Conservation (phyloP, 1,140 invertebrate genomes). For the Gonioctena quinquepunctata region DNA sequence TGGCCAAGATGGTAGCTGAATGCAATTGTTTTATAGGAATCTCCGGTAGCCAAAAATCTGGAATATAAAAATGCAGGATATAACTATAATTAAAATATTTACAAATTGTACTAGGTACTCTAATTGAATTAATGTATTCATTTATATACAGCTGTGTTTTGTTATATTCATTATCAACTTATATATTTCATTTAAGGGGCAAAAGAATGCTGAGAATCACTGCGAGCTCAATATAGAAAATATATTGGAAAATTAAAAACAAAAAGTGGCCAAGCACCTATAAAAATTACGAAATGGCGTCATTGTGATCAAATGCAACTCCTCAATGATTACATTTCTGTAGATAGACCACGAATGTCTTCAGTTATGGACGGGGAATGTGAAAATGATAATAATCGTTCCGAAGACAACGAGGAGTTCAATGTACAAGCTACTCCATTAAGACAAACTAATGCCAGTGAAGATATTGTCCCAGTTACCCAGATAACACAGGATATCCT, state of each 20-base stretch:
- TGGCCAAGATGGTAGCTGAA: conserved; percentile 13
- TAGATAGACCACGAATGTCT: not conserved
- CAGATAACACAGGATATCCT: no score
- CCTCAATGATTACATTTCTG: not conserved
- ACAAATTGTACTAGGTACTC: not conserved
- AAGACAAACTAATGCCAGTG: no score
- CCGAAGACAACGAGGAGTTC: no score
- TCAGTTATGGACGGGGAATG: not conserved
- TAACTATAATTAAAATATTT: no score
- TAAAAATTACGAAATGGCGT: not conserved
- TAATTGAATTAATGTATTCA: not conserved
- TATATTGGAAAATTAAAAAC: not conserved
- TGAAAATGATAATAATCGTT: no score
- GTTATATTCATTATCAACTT: not conserved
- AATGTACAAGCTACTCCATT: no score
- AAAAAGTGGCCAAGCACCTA: not conserved
- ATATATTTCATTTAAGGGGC: not conserved
- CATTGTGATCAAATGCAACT: not conserved
- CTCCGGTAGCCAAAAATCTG: conserved; percentile 11
- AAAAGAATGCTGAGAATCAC: not conserved
- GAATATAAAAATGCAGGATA: not conserved
- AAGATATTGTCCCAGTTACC: no score
- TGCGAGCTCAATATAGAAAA: conserved; percentile 1
- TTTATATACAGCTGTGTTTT: not conserved
- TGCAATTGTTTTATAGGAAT: conserved; percentile 12